Evolutionary conservation across 2,797 vertebrate genomes (phyloP).

Genomic region (Pristis pectinata): DNA sequence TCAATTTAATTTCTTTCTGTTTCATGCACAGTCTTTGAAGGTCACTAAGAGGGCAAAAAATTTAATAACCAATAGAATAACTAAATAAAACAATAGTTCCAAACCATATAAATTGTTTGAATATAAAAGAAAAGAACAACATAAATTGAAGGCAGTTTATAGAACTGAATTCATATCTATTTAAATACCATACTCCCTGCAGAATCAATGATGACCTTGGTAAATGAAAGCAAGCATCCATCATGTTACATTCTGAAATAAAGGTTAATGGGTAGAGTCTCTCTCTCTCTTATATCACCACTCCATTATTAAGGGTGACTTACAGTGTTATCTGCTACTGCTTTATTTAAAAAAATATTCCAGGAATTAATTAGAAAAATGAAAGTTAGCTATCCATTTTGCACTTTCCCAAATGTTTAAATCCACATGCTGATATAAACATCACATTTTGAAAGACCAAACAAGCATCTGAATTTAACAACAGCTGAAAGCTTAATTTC

Average conservation of each 20-base stretch:
- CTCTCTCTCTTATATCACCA: background rate
- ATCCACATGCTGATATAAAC: background rate
- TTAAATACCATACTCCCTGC: background rate
- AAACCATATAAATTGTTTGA: background rate
- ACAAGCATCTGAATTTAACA: background rate
- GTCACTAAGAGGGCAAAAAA: background rate
- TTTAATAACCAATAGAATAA: background rate
- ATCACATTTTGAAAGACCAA: background rate
- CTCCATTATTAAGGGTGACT: background rate
- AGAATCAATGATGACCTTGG: background rate
- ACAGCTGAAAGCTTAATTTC: background rate
- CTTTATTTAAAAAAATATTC: background rate
- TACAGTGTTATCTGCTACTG: background rate
- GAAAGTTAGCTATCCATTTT: background rate
- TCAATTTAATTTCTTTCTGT: background rate
- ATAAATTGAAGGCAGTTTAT: background rate
- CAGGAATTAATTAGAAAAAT: constrained; percentile 9
- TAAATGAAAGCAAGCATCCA: background rate
- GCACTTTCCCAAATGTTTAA: background rate
- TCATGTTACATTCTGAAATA: background rate
- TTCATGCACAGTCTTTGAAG: background rate
- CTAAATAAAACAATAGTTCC: background rate
- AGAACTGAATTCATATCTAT: background rate
- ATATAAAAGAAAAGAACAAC: background rate
- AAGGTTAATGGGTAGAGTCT: background rate